Percentiles rank a stretch among this genome's conserved stretches.
Conservation (phyloP, 2,888 invertebrate species). For the Lasioglossum pauxillum region DNA sequence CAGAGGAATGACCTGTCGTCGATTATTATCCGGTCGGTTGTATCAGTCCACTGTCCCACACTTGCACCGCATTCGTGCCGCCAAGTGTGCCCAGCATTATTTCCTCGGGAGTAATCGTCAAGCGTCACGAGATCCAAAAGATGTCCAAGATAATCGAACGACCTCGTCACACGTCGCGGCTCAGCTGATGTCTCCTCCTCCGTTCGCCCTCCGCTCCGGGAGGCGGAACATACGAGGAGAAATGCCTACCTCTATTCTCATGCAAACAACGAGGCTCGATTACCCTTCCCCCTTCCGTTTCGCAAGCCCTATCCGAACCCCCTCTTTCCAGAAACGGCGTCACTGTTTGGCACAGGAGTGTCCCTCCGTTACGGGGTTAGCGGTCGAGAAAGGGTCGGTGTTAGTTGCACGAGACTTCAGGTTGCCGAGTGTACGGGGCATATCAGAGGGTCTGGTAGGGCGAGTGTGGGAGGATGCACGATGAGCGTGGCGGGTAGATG, state of each 20-base stretch:
- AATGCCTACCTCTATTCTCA: conserved; percentile 25
- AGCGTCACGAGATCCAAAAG: neutral
- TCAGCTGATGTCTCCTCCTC: conserved; percentile 14
- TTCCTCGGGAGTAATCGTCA: neutral
- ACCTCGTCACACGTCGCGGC: conserved; percentile 8
- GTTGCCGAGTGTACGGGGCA: conserved; percentile 57
- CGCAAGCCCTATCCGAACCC: neutral
- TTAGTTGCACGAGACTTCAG: conserved; percentile 59
- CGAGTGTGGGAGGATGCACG: conserved; percentile 21
- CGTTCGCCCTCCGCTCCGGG: neutral
- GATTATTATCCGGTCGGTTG: neutral
- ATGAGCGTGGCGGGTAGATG: conserved; percentile 41
- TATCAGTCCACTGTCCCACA: neutral
- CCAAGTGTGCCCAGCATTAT: neutral
- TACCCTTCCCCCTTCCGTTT: conserved; percentile 15
- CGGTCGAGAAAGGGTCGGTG: conserved; percentile 55
- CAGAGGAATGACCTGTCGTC: neutral
- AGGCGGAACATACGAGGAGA: conserved; percentile 10
- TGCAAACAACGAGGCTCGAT: conserved; percentile 49
- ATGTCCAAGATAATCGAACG: conserved; percentile 14
- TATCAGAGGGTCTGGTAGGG: conserved; percentile 27
- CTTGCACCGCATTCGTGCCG: neutral
- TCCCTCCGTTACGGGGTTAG: conserved; percentile 47
- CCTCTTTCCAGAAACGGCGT: conserved; percentile 7
- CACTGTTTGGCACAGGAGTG: conserved; percentile 35